These are phyloP conservation scores for Antheraea pernyi DNA, from an alignment of 1,140 invertebrate species.

Conservation along the genomic window DNA sequence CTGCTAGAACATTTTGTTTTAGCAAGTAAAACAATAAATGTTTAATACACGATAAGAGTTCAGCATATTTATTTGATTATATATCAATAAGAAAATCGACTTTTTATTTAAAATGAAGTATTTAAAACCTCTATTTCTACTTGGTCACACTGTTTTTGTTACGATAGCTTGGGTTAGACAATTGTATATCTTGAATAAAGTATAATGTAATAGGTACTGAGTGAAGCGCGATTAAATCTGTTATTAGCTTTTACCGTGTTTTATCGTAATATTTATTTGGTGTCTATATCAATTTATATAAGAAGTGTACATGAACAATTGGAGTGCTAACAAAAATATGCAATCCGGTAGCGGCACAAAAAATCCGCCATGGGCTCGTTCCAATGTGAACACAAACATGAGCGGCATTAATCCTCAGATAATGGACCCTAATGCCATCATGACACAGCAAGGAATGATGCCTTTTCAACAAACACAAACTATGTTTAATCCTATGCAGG, in stretches of 20 bases:
- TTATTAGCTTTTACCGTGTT: neutral
- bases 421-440: constrained; percentile 71
- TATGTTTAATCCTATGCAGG: constrained; percentile 69
- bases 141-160: no score
- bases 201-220: no score
- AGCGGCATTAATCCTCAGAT: constrained; percentile 74
- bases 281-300: neutral
- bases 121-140: no score
- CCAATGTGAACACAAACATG: constrained; percentile 70
- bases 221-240: neutral
- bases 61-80: no score
- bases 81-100: no score
- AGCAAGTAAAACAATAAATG: no score
- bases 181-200: no score
- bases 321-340: constrained; percentile 36
- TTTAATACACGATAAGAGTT: no score
- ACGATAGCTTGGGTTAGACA: no score
- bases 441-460: constrained; percentile 71
- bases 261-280: neutral
- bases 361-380: constrained; percentile 72
- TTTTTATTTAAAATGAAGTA: no score
- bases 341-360: constrained; percentile 67
- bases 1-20: no score
- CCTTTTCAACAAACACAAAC: constrained; percentile 66
- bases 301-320: neutral